phyloP scores from a whole-genome alignment of 2,113 vertebrate species.

The Limanda limanda region DNA sequence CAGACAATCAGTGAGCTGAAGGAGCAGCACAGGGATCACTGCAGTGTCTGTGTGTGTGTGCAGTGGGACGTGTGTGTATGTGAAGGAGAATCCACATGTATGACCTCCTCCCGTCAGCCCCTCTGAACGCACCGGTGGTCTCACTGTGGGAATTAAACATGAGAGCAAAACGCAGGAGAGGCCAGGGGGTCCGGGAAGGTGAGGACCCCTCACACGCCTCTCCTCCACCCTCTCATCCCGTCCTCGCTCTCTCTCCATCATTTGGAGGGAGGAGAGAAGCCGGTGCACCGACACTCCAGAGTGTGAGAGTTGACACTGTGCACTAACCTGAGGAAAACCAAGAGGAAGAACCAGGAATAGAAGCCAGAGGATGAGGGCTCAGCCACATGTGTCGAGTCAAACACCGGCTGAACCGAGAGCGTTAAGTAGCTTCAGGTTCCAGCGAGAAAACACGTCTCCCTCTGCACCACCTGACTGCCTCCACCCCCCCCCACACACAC shows the following conservation, averaged over 20 bases:
- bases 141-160: conserved; percentile 56
- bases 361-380: conserved; percentile 40
- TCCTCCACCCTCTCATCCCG: not conserved
- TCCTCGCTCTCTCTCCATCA: conserved; percentile 16
- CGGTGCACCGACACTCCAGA: conserved; percentile 45
- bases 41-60: too few species aligned
- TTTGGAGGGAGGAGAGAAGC: conserved; percentile 1
- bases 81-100: conserved; percentile 35
- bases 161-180: conserved; percentile 19
- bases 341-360: conserved; percentile 33
- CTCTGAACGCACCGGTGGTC: conserved; percentile 27
- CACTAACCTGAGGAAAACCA: conserved; percentile 23
- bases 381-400: conserved; percentile 46
- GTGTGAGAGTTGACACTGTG: conserved; percentile 36
- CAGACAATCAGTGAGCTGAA: too few species aligned
- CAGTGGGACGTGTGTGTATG: not conserved
- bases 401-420: conserved; percentile 48
- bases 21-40: too few species aligned
- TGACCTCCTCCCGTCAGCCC: conserved; percentile 28
- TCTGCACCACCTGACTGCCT: conserved; percentile 14
- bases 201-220: not conserved
- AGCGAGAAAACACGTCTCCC: not conserved
- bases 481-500: too few species aligned
- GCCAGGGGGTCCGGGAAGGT: conserved; percentile 14
- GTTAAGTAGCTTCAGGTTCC: not conserved